Evolutionary conservation across 1,140 invertebrate species (phyloP), one percentile per base, ranked within the genome.

Genomic region (Cydia splendana): DNA sequence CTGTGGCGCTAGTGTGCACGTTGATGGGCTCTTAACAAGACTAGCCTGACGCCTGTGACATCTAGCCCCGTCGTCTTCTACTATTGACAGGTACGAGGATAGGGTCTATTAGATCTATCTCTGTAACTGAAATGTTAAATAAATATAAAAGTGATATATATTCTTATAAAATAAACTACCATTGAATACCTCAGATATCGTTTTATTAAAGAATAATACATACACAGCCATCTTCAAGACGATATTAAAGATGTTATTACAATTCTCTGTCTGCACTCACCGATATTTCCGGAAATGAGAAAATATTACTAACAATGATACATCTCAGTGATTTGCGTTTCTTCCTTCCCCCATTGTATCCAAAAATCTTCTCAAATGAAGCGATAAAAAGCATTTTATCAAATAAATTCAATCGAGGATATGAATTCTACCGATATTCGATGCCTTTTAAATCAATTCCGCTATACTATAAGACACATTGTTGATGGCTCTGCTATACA

Each of bases 201-300:
- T n/a, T n/a, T n/a, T n/a, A n/a, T n/a, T n/a, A n/a, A n/a, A n/a
- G n/a, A n/a, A n/a, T n/a, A n/a, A n/a, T n/a, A n/a, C n/a, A n/a
- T n/a, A n/a, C 83, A 82, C 76, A 83, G 76, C 77, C 77, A 82
- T 83, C 79, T 80, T 76, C 34, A 75, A 77, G 79, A 78, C 79
- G 81, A 83, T 87, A 87, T 87, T 88, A 88, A 86, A 86, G 85
- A 84, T 86, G 85, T 88, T 88, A 87, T 88, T 88, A 88, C 83
- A 82, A 85, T 84, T 85, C 83, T 84, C 4, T 18, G 20, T 48
- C 15, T 45, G 13, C 15, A 1, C 13, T 13, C 53, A 30, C 51
- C n/a, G 30, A 65, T 74, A 74, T 71, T 78, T 78, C 65, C 67
- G 77, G 79, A 77, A 79, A 80, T 28, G 75, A 45, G 53, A 57